Conservation (phyloP, 64 coral and sea anemone genomes). For the Dendronephthya gigantea region DNA sequence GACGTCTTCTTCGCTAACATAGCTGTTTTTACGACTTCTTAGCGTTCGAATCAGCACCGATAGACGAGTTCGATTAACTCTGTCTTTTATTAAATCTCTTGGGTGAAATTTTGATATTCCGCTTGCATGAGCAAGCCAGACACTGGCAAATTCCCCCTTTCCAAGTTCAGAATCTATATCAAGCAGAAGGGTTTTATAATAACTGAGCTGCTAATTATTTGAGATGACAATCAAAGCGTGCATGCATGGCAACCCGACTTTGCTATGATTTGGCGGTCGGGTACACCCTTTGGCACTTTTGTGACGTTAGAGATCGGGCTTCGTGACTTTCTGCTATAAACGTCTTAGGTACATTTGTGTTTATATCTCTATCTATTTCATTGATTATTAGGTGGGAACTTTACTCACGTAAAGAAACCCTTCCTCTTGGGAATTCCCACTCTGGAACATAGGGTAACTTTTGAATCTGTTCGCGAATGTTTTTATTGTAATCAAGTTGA, state of each 20-base stretch:
- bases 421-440: constrained; percentile 7
- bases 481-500: neutral
- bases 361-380: no score
- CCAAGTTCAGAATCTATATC: neutral
- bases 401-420: neutral
- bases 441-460: constrained; percentile 8
- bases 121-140: neutral
- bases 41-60: neutral
- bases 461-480: neutral
- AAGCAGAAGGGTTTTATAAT: neutral
- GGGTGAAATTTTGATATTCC: neutral
- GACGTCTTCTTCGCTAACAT: neutral
- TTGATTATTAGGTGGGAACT: neutral
- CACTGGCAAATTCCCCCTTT: neutral
- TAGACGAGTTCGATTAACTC: neutral
- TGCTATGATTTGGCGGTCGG: no score
- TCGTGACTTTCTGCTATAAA: no score
- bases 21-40: neutral
- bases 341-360: no score
- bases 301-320: no score
- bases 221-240: no score
- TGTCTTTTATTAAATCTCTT: neutral
- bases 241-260: no score
- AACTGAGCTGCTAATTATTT: no score
- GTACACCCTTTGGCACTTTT: no score